phyloP scores from a whole-genome alignment of 1,140 invertebrate genomes.

The Neodiprion virginianus region DNA sequence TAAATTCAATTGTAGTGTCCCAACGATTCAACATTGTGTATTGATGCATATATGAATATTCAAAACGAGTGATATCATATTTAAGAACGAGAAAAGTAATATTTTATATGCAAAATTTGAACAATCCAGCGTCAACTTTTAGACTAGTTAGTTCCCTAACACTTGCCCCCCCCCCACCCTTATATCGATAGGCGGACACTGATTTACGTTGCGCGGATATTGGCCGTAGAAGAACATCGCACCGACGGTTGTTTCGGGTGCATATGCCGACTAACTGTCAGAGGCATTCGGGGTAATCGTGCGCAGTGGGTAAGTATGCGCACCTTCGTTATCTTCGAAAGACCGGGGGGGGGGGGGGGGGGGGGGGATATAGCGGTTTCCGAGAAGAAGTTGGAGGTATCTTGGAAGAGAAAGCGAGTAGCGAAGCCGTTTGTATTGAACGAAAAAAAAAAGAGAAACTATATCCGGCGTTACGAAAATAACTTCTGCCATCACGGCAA shows the following conservation, averaged over 20 bases:
- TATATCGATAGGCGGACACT: slow-evolving; percentile 7
- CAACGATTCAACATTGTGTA: slow-evolving; percentile 15
- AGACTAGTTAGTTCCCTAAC: neutral
- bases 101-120: slow-evolving; percentile 2
- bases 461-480: too few relatives aligned
- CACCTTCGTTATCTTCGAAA: too few relatives aligned
- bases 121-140: neutral
- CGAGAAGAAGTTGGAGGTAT: too few relatives aligned
- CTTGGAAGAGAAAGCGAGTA: too few relatives aligned
- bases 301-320: too few relatives aligned
- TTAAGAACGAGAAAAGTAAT: neutral
- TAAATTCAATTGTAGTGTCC: neutral
- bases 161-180: slow-evolving; percentile 3
- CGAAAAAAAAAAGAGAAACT: too few relatives aligned
- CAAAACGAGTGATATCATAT: slow-evolving; percentile 12
- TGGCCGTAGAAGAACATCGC: slow-evolving; percentile 7
- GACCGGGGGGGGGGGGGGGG: too few relatives aligned
- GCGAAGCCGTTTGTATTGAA: too few relatives aligned
- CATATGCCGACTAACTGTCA: neutral
- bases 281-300: too few relatives aligned
- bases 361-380: too few relatives aligned
- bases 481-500: too few relatives aligned
- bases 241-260: neutral
- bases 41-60: slow-evolving; percentile 18
- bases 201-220: neutral